Evolutionary conservation across 2,113 vertebrate species (phyloP), one percentile per base, ranked within the genome.

Genomic region (Protobothrops mucrosquamatus): DNA sequence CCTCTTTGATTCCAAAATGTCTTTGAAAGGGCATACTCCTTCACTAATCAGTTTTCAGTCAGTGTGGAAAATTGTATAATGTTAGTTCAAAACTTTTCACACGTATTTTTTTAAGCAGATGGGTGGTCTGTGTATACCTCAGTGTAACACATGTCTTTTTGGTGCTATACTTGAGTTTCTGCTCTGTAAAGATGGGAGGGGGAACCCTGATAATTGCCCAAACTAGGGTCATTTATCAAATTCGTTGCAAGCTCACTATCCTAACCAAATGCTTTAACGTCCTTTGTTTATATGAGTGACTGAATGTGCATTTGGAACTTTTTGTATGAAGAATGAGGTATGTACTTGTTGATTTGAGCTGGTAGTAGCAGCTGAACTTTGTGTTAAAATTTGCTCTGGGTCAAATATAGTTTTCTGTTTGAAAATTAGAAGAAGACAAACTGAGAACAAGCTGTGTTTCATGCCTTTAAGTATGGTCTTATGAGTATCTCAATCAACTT

Each of bases 21-120:
- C 89, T 90, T 90, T 90, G 92, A 93, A 93, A 93, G 92, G 92
- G 86, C 92, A 93, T 93, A 90, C 89, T 43, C 81, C 92, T 93
- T 90, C 39, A 54, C 56, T 61, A 59, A 90, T 90, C 89, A 46
- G 81, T 93, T 90, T 90, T 93, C 89, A 61, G 48, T 87, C 43
- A 14, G 55, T 59, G 89, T 86, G 92, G 92, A 61, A 93, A 90
- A 87, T 52, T n/a, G n/a, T 90, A 89, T 64, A 93, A 48, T 26
- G 14, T 89, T 59, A n/a, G 48, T 22, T 64, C 20, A 8, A 23
- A 20, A 52, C 55, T 15, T n/a, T 87, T 6, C 48, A 48, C 61
- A 64, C 88, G 86, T 74, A 29, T 24, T 93, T 81, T 51, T 81
- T 90, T 26, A 54, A 81, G 43, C 46, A 93, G 90, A 34, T 54